A percentile compares a stretch with the other conserved stretches of the same genome.
These are phyloP conservation scores for Drosophila subsilvestris DNA, from an alignment of 2,888 invertebrate genomes.

Conservation along the genomic window DNA sequence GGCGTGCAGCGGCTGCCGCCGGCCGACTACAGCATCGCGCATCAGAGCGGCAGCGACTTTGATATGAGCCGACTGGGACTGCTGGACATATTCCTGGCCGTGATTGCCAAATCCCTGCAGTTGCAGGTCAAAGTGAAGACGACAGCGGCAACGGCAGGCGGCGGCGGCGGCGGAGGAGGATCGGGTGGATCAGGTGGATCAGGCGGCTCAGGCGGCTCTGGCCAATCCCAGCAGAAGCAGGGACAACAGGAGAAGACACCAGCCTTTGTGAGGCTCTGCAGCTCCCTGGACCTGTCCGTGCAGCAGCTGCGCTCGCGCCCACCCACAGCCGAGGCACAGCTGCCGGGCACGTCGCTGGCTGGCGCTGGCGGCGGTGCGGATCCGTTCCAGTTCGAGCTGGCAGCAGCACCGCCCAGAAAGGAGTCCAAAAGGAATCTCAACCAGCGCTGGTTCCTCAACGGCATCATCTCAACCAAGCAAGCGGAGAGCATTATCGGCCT, in stretches of 20 bases:
- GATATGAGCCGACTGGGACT: conserved; percentile 88
- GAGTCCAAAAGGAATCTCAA: conserved; percentile 82
- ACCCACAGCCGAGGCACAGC: conserved; percentile 41
- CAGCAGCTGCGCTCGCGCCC: conserved; percentile 76
- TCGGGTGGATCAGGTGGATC: not conserved
- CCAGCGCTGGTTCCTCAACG: conserved; percentile 93
- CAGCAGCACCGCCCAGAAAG: conserved; percentile 69
- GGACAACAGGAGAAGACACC: conserved; percentile 85
- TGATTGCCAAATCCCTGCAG: conserved; percentile 95
- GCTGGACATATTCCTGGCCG: conserved; percentile 94
- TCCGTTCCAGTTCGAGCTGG: conserved; percentile 73
- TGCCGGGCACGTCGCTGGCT: not conserved
- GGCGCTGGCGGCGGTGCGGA: conserved; percentile 7
- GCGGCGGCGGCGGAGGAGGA: no score
- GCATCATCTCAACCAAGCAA: conserved; percentile 92
- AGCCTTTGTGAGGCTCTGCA: conserved; percentile 81
- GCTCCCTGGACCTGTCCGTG: conserved; percentile 83
- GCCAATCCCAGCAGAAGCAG: conserved; percentile 27
- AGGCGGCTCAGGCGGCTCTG: not conserved
- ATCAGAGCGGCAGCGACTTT: conserved; percentile 84
- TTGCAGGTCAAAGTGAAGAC: conserved; percentile 91
- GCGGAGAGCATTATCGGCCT: conserved; percentile 94
- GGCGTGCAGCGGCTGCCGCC: conserved; percentile 90
- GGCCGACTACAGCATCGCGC: conserved; percentile 90
- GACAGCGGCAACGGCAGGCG: conserved; percentile 29